These are phyloP conservation scores for Drosophila fulvimacula DNA, from an alignment of 2,888 invertebrate genomes.

Conservation along the genomic window DNA sequence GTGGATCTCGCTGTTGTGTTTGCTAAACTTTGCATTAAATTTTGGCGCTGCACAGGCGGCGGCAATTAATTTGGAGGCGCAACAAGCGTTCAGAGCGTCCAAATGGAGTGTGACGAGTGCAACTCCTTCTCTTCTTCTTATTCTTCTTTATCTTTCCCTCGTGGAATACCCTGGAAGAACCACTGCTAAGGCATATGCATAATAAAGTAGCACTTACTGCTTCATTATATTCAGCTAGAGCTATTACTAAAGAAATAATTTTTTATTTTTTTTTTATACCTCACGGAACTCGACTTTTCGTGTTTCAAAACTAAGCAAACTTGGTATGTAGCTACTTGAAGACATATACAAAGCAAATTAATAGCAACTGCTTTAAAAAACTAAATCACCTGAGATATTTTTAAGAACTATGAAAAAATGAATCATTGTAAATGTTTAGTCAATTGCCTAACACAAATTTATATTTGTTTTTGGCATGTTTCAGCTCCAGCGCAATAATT, in stretches of 20 bases:
- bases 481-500: no score
- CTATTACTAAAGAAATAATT: no score
- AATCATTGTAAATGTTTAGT: neutral
- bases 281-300: neutral
- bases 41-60: slow-evolving; percentile 77
- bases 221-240: neutral
- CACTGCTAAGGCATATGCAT: neutral
- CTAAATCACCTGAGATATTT: neutral
- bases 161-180: slow-evolving; percentile 25
- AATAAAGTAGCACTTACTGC: neutral
- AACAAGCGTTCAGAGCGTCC: slow-evolving; percentile 76
- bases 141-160: neutral
- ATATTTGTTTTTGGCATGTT: neutral
- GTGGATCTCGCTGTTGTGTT: slow-evolving; percentile 57
- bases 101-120: slow-evolving; percentile 74
- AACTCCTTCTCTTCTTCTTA: slow-evolving; percentile 10
- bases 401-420: neutral
- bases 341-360: neutral
- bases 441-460: no score
- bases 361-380: neutral
- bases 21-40: slow-evolving; percentile 76
- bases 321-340: neutral
- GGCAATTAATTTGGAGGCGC: slow-evolving; percentile 79
- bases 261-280: neutral
- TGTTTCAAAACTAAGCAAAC: no score